A percentile compares a stretch with the other conserved stretches of the same genome.
Conservation (phyloP, 2,888 invertebrate genomes). For the Apotomis turbidana region DNA sequence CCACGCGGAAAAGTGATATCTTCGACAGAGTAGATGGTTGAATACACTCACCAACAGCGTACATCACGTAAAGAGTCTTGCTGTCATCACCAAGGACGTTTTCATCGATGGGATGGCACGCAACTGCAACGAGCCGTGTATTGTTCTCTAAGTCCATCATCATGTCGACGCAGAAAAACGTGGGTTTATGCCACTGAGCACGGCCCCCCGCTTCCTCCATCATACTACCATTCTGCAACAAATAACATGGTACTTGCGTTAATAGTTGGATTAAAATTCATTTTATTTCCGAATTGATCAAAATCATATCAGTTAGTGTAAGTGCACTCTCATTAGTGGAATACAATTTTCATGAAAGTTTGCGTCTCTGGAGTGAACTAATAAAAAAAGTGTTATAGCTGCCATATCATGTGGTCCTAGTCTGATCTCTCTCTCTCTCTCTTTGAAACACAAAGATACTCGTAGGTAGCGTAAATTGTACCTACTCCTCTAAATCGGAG, state of each 20-base stretch:
- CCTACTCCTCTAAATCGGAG: no score
- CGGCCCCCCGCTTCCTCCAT: conserved; percentile 57
- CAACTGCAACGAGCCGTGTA: conserved; percentile 61
- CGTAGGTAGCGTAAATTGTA: no score
- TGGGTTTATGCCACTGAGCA: conserved; percentile 60
- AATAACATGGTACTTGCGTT: conserved; percentile 11
- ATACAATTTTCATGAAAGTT: no score
- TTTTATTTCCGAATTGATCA: no score
- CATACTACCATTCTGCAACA: conserved; percentile 70
- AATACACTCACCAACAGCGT: conserved; percentile 67
- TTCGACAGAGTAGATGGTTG: not conserved
- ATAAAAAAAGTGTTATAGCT: no score
- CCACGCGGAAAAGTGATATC: no score
- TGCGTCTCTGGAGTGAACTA: no score
- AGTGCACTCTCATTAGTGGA: no score
- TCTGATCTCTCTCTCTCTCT: no score
- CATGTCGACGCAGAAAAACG: conserved; percentile 69
- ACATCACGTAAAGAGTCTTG: conserved; percentile 61
- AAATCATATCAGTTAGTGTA: no score
- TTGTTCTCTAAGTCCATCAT: conserved; percentile 52
- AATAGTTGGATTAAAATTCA: not conserved
- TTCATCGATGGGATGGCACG: conserved; percentile 62
- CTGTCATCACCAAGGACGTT: conserved; percentile 56
- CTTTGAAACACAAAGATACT: no score
- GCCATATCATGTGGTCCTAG: no score